phyloP scores from a whole-genome alignment of 2,113 vertebrate genomes.

The Erythrolamprus reginae region DNA sequence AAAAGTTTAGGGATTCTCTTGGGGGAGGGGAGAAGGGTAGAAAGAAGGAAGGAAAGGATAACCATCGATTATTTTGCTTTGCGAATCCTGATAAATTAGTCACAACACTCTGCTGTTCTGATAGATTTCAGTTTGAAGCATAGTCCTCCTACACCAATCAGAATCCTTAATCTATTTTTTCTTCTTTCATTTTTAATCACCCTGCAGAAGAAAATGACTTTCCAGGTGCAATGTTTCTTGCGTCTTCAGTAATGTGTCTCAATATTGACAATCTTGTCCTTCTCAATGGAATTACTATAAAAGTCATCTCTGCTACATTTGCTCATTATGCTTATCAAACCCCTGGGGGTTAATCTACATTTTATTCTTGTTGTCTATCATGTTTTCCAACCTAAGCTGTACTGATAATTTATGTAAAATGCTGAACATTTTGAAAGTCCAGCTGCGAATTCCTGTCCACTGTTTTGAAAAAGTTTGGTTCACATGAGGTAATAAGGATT shows the following conservation, averaged over 20 bases:
- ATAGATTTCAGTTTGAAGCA: background rate
- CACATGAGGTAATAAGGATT: background rate
- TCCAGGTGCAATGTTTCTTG: background rate
- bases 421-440: background rate
- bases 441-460: background rate
- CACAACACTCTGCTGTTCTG: background rate
- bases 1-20: slow-evolving; percentile 61
- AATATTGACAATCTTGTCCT: background rate
- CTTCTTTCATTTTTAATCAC: background rate
- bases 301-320: background rate
- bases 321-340: background rate
- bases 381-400: background rate
- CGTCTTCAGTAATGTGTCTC: background rate
- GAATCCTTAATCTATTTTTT: background rate
- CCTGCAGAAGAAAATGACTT: background rate
- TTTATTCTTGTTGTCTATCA: background rate
- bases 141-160: background rate
- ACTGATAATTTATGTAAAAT: background rate
- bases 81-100: slow-evolving; percentile 38
- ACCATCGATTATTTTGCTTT: slow-evolving; percentile 45
- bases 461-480: background rate
- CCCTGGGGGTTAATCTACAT: background rate
- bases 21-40: slow-evolving; percentile 39
- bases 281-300: no score
- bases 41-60: slow-evolving; percentile 43